A percentile compares a stretch with the other conserved stretches of the same genome.
phyloP scores from a whole-genome alignment of 2,113 vertebrate species.

The Procapra przewalskii region DNA sequence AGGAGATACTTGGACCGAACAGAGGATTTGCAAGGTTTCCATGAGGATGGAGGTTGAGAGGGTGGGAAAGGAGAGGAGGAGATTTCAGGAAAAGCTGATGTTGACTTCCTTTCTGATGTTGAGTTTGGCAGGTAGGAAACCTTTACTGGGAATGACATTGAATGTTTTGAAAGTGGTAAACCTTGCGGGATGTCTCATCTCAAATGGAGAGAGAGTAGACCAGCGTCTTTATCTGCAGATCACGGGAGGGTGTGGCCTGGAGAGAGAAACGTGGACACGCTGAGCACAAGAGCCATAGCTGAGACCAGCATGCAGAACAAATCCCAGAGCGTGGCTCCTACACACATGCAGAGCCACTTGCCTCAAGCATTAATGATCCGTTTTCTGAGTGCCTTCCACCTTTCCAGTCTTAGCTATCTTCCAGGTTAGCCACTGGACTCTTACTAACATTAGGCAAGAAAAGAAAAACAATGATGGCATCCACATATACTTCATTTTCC shows the following conservation, averaged over 20 bases:
- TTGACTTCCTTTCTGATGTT: neutral
- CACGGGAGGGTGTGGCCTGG: fast-evolving
- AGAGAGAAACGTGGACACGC: neutral
- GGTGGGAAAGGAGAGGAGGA: neutral
- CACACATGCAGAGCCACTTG: neutral
- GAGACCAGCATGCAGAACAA: neutral
- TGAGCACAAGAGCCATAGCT: neutral
- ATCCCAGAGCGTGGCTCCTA: too few relatives aligned
- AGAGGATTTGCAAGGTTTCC: neutral
- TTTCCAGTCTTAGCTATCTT: neutral
- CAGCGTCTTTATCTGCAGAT: neutral
- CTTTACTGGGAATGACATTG: neutral
- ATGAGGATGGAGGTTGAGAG: neutral
- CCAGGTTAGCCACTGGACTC: neutral
- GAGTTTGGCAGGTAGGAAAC: neutral
- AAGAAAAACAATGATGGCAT: neutral
- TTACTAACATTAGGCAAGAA: neutral
- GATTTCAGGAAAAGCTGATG: neutral
- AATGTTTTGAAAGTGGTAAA: neutral
- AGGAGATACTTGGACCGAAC: neutral
- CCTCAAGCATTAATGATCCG: neutral
- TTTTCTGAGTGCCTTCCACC: neutral
- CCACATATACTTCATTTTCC: neutral
- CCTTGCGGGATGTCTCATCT: neutral
- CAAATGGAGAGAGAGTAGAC: neutral